These are phyloP conservation scores for Palythoa grandiflora DNA, from an alignment of 92 coral and sea anemone genomes.

Conservation along the genomic window DNA sequence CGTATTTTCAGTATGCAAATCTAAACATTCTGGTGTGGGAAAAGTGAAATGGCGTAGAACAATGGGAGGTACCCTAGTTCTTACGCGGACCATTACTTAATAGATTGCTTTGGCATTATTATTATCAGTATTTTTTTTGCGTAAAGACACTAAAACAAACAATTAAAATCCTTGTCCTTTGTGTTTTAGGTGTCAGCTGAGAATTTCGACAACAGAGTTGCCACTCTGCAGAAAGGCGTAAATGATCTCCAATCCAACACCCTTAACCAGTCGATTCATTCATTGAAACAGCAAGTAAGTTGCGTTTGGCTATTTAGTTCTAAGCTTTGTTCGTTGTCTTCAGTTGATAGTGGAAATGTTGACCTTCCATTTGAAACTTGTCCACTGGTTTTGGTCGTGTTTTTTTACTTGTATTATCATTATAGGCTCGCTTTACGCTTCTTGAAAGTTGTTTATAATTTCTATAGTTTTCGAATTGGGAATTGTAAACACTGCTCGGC, in stretches of 20 bases:
- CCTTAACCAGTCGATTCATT: constrained; percentile 65
- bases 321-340: neutral
- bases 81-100: no score
- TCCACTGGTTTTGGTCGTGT: neutral
- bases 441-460: no score
- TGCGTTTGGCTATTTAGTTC: neutral
- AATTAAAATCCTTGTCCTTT: neutral
- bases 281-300: constrained; percentile 66
- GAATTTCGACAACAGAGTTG: constrained; percentile 65
- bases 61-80: no score
- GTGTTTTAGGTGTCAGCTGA: constrained; percentile 54
- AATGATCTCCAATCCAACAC: constrained; percentile 66
- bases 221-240: constrained; percentile 59
- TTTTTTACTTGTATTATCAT: no score
- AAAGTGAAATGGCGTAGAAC: no score
- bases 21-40: no score
- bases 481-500: no score
- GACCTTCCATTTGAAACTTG: neutral
- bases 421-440: no score
- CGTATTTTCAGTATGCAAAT: no score
- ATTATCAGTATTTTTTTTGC: neutral
- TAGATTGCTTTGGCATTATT: no score
- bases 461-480: no score
- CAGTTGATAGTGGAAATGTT: no score
- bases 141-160: neutral